Base-by-base conservation (phyloP, 2,888 invertebrate genomes). In the Mimumesa dahlbomi region DNA sequence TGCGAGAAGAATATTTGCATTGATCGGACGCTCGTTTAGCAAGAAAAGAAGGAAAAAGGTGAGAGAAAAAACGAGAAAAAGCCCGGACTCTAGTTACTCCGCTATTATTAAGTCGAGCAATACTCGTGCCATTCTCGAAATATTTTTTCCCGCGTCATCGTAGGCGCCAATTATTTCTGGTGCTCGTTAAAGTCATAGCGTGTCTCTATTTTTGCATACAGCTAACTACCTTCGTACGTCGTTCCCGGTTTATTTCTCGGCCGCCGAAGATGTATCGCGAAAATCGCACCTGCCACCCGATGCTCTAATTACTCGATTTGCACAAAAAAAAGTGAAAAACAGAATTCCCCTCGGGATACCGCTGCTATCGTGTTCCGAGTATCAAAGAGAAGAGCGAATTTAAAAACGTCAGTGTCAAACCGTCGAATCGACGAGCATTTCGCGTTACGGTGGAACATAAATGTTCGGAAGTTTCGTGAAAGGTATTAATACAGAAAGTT, bases 141-240 rank as follows among this genome's bases (percentile, higher is more conserved):
- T 71, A 66, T 57, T 71, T 71, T 6, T n/a, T 54, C 31, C 45
- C 54, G 13, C 72, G 69, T 69, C 59, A 72, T 72, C 48, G 42
- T 38, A 34, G 48, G 43, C 59, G 57, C 38, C 75, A 69, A 73
- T 62, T 72, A 75, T 75, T 64, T 64, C 61, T 63, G 63, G 49
- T 49, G 65, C 73, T 73, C 73, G 76, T 76, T 75, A 73, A 75
- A 68, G 38, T 54, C 59, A 34, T 57, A 46, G n/a, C 46, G 22
- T 46, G 29, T 36, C 34, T 50, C 67, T 76, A 77, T 77, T 76
- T 73, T 67, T 38, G 57, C 54, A 42, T 43, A 13, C 59, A 14
- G 50, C 25, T 49, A 50, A 18, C 19, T 34, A 11, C 34, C 34
- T 21, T 14, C 34, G 31, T 31, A 7, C 9, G 42, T 6, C 36